phyloP scores from a whole-genome alignment of 2,113 vertebrate genomes.

The Patagioenas fasciata region DNA sequence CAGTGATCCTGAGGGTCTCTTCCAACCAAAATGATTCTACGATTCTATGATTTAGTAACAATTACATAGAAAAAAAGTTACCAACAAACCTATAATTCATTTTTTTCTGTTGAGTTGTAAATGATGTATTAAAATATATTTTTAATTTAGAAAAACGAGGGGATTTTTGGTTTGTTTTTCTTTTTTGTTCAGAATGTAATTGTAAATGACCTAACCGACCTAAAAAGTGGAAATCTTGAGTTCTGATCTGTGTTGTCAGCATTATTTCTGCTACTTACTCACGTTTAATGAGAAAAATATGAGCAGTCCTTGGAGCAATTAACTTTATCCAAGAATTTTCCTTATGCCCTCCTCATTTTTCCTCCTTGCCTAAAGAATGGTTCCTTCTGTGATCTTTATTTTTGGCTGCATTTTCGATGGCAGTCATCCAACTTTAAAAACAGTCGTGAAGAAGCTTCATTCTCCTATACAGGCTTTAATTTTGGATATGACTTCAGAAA shows the following conservation, averaged over 20 bases:
- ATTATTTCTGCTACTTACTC: not conserved
- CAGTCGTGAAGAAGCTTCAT: not conserved
- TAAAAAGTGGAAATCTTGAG: not conserved
- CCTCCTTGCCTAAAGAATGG: not conserved
- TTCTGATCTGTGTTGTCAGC: not conserved
- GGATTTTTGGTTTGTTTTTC: not conserved
- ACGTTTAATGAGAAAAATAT: not conserved
- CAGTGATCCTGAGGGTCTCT: no score
- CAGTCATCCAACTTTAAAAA: not conserved
- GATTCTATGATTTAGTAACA: not conserved
- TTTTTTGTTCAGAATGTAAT: not conserved
- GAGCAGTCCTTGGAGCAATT: not conserved
- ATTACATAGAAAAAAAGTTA: not conserved
- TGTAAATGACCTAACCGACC: not conserved
- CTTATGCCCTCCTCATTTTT: not conserved
- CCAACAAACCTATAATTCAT: not conserved
- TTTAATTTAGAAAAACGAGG: accelerated
- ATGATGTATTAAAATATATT: not conserved
- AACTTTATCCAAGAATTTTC: not conserved
- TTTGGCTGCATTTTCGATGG: not conserved
- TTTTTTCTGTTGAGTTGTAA: not conserved
- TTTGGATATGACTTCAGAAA: not conserved
- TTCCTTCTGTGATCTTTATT: not conserved
- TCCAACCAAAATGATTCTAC: no score
- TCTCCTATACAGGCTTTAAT: constrained; percentile 1